phyloP scores from a whole-genome alignment of 2,113 vertebrate genomes.

The Pterocles gutturalis region DNA sequence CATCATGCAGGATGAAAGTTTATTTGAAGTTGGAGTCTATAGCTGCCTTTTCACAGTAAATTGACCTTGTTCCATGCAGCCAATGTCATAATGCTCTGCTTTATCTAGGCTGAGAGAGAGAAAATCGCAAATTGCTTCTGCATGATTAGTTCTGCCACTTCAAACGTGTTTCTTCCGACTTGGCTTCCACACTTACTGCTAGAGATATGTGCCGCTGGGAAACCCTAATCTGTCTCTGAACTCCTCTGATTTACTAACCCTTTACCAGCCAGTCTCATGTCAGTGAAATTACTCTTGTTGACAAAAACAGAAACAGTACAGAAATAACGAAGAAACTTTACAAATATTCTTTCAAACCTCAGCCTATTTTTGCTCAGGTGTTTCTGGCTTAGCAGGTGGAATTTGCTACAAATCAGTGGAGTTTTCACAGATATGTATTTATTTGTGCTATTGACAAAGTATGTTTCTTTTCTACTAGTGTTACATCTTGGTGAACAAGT shows the following conservation, averaged over 20 bases:
- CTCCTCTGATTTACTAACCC: constrained; percentile 77
- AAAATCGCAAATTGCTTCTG: constrained; percentile 86
- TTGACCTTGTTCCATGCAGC: constrained; percentile 80
- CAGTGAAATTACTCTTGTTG: not conserved
- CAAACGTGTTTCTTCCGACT: constrained; percentile 84
- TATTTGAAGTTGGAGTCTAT: constrained; percentile 81
- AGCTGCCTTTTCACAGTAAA: constrained; percentile 85
- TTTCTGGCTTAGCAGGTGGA: not conserved
- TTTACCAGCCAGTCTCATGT: constrained; percentile 56
- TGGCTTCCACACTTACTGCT: constrained; percentile 81
- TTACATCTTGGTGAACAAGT: not conserved
- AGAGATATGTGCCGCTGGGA: constrained; percentile 81
- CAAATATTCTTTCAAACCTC: not conserved
- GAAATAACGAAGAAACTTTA: not conserved
- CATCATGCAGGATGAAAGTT: constrained; percentile 75
- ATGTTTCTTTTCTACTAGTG: not conserved
- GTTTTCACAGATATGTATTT: not conserved
- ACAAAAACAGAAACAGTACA: constrained; percentile 5
- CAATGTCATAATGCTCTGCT: constrained; percentile 84
- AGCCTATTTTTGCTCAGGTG: not conserved
- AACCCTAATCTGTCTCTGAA: constrained; percentile 76
- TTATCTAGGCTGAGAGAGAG: constrained; percentile 80
- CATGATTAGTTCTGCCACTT: constrained; percentile 87
- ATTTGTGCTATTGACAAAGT: not conserved
- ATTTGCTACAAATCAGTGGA: not conserved